Evolutionary conservation across 2,113 vertebrate species (phyloP).

Genomic region (Anoplopoma fimbria): DNA sequence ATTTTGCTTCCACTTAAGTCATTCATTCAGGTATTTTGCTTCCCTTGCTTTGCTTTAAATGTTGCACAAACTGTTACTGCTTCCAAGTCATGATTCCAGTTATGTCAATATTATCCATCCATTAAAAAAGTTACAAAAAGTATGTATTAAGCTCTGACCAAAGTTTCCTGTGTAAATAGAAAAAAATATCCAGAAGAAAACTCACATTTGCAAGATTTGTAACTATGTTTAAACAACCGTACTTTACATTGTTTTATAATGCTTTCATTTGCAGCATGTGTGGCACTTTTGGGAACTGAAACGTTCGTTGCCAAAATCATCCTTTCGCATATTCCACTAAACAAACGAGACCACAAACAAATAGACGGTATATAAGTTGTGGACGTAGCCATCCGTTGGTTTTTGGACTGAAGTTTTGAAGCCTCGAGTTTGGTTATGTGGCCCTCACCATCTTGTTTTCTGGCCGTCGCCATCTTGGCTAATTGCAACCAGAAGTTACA

Average conservation of each 20-base stretch:
- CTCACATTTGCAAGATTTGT: background rate
- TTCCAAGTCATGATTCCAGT: background rate
- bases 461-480: no score
- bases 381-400: no score
- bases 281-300: slow-evolving; percentile 26
- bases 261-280: slow-evolving; percentile 15
- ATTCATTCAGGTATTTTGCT: background rate
- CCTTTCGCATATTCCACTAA: slow-evolving; percentile 28
- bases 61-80: background rate
- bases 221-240: background rate
- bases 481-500: no score
- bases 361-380: no score
- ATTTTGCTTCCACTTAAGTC: background rate
- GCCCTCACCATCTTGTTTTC: no score
- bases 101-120: background rate
- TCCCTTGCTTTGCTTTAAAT: background rate
- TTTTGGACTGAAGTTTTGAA: no score
- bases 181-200: background rate
- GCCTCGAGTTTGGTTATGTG: no score
- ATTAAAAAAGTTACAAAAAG: background rate
- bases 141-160: background rate
- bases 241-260: slow-evolving; percentile 3
- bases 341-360: slow-evolving; percentile 20
- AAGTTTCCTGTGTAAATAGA: background rate
- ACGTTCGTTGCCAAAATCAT: background rate